A percentile compares a stretch with the other conserved stretches of the same genome.
phyloP scores from a whole-genome alignment of 2,113 vertebrate genomes.

The Tetrao urogallus region DNA sequence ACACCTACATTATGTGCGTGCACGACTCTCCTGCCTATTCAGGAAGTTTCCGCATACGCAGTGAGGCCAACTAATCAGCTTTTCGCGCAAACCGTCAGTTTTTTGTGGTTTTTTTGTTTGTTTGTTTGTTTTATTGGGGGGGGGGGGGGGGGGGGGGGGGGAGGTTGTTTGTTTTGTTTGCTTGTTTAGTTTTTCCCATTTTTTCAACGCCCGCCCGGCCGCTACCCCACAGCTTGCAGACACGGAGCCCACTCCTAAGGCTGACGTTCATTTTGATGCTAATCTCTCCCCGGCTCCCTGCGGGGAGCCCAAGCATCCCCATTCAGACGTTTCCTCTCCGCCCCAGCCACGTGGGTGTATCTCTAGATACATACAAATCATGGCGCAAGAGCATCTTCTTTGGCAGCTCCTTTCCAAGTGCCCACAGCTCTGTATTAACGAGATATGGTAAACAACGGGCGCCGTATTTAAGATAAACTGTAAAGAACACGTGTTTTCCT shows the following conservation, averaged over 20 bases:
- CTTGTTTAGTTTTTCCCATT: background rate
- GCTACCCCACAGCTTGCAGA: background rate
- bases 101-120: background rate
- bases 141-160: too few relatives aligned
- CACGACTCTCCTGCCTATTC: background rate
- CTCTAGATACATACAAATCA: background rate
- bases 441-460: slow-evolving; percentile 27
- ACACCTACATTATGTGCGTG: background rate
- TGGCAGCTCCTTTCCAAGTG: background rate
- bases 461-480: slow-evolving; percentile 67
- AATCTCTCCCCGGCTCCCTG: background rate
- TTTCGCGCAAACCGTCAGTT: background rate
- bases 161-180: too few relatives aligned
- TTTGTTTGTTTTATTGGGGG: too few relatives aligned
- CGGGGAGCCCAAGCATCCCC: background rate
- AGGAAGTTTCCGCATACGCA: background rate
- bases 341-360: background rate
- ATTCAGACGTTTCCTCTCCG: background rate
- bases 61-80: background rate
- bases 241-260: background rate
- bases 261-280: background rate
- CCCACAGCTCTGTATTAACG: background rate
- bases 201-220: background rate
- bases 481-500: slow-evolving; percentile 53
- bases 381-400: background rate